Conservation (phyloP, 2,797 vertebrate genomes). For the Nothura maculosa region DNA sequence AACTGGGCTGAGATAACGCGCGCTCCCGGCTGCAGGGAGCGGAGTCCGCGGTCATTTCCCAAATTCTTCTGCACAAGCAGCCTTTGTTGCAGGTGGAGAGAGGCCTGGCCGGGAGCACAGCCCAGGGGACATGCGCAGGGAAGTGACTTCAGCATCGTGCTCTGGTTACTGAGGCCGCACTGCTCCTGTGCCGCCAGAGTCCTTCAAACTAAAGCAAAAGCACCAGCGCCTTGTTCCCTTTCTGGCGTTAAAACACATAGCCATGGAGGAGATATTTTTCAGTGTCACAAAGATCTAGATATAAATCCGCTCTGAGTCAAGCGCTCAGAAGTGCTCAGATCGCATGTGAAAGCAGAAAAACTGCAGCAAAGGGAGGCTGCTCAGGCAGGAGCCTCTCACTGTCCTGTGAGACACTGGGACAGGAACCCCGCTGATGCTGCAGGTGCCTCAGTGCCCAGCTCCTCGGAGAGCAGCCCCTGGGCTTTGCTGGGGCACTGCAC, state of each 20-base stretch:
- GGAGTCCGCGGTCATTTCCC: conserved; percentile 77
- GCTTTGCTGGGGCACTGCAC: too few species aligned
- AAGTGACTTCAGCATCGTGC: not conserved
- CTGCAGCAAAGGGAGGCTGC: not conserved
- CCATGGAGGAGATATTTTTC: conserved; percentile 42
- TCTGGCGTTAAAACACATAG: conserved; percentile 57
- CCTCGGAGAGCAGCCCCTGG: not conserved
- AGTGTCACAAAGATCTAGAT: conserved; percentile 51
- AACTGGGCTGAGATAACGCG: conserved; percentile 80
- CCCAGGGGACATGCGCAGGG: conserved; percentile 20
- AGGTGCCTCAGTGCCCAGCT: not conserved
- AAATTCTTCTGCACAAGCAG: conserved; percentile 83
- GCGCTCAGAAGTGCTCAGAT: conserved; percentile 36
- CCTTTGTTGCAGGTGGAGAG: conserved; percentile 84
- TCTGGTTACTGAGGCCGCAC: conserved; percentile 41
- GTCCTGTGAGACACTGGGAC: not conserved
- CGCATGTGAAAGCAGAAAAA: not conserved
- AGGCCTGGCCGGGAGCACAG: conserved; percentile 62
- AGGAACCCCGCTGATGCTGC: not conserved
- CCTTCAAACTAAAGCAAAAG: conserved; percentile 51
- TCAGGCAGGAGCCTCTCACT: not conserved
- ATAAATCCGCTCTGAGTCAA: conserved; percentile 31
- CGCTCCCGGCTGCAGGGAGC: conserved; percentile 73
- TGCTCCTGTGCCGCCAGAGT: not conserved
- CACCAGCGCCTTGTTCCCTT: conserved; percentile 32